Evolutionary conservation across 2,888 invertebrate genomes (phyloP), one percentile per base, ranked within the genome.

Genomic region (Steromphala cineraria): DNA sequence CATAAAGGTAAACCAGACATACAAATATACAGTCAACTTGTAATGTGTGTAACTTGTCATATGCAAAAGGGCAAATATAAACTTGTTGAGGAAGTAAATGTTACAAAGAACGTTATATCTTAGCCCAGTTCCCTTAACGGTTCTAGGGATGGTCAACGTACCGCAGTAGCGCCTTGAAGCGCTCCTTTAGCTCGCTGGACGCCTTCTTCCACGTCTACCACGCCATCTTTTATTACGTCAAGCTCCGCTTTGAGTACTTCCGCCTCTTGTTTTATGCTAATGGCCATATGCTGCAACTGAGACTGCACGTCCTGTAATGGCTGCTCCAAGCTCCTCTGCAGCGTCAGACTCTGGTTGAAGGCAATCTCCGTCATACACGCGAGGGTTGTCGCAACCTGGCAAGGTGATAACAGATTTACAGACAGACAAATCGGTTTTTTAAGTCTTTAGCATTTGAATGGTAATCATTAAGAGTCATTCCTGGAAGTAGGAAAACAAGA

Each of bases 321-420:
- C 24, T 78, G n/a, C 52, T 78, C 4, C 15, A 78, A 53, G 17
- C 15, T 40, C 19, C 31, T 36, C 28, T 78, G 78, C 24, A 78
- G 15, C 8, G 40, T 46, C 21, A 67, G 62, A 67, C 78, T 78
- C 28, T 78, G 78, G 53, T 78, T 78, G 28, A 67, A 78, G 24
- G 78, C 78, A 15, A 78, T 36, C 17, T 78, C 78, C 15, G 78
- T 67, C 21, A 62, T 78, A 19, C 78, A 78, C 7, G 67, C 67
- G 24, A 78, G 62, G 36, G 62, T 67, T 19, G 36, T 24, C 3
- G 78, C 62, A 7, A 67, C 67, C 62, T 62, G 62, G 3, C 1
- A 62, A 46, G 46, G 46, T 46, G 13, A 46, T 46, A 46, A 46
- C 5, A 46, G 4, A 1, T 46, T 46, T 46, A 10, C 2, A 36